phyloP scores from a whole-genome alignment of 2,113 vertebrate species.

The Cynoglossus semilaevis region DNA sequence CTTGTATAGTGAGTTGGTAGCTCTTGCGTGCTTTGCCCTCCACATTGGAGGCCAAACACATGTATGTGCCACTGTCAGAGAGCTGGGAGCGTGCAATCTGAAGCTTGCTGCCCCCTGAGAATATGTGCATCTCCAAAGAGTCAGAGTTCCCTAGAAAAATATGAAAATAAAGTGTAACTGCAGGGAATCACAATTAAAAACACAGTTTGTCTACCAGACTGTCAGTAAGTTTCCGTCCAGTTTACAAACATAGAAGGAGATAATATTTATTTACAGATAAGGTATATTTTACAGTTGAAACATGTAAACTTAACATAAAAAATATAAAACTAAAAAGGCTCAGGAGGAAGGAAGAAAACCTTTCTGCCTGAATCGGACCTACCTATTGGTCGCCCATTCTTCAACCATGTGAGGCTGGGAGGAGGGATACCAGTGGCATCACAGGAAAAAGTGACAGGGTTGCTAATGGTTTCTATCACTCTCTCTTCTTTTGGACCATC shows the following conservation, averaged over 20 bases:
- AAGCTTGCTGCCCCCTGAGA: constrained; percentile 90
- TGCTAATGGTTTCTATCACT: constrained; percentile 83
- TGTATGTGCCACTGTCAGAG: constrained; percentile 85
- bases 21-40: constrained; percentile 88
- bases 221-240: too few relatives aligned
- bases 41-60: constrained; percentile 86
- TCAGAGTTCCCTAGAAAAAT: constrained; percentile 80
- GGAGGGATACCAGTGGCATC: constrained; percentile 92
- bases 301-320: too few relatives aligned
- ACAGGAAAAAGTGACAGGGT: constrained; percentile 86
- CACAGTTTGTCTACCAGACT: background rate
- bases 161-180: background rate
- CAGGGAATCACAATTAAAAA: too few relatives aligned
- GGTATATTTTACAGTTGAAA: too few relatives aligned
- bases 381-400: constrained; percentile 87
- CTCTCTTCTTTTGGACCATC: constrained; percentile 81
- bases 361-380: constrained; percentile 5
- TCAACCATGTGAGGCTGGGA: constrained; percentile 87
- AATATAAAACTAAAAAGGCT: too few relatives aligned
- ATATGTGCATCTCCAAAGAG: constrained; percentile 88
- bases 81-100: constrained; percentile 87
- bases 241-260: too few relatives aligned
- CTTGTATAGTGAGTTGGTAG: constrained; percentile 87
- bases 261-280: too few relatives aligned
- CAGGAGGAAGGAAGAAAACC: too few relatives aligned